A percentile compares a stretch with the other conserved stretches of the same genome.
These are phyloP conservation scores for Catharus minimus DNA, from an alignment of 2,113 vertebrate genomes.

Conservation along the genomic window DNA sequence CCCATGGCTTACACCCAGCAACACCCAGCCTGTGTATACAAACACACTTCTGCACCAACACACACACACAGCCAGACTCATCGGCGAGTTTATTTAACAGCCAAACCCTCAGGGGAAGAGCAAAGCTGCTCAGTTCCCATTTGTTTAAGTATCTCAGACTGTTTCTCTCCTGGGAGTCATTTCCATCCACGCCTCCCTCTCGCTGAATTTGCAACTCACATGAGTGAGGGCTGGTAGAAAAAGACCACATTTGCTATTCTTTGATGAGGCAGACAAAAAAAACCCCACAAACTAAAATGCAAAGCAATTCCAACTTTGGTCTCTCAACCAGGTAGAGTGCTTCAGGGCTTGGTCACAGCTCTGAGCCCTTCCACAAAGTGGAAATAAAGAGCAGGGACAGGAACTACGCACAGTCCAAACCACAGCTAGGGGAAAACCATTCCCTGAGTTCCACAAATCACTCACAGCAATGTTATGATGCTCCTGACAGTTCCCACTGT, in stretches of 20 bases:
- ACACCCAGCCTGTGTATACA: not conserved
- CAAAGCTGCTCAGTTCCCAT: not conserved
- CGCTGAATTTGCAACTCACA: not conserved
- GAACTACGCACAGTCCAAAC: not conserved
- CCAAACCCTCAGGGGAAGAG: constrained; percentile 17
- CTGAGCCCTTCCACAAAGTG: not conserved
- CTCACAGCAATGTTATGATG: fast-evolving
- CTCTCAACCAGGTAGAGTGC: not conserved
- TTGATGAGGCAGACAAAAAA: constrained; percentile 2
- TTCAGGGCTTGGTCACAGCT: not conserved
- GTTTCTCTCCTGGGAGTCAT: constrained; percentile 40
- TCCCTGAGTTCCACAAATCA: not conserved
- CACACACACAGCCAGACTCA: not conserved
- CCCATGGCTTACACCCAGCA: not conserved
- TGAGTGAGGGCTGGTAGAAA: constrained; percentile 1
- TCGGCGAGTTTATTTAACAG: constrained; percentile 23
- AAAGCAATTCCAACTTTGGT: not conserved
- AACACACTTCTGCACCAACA: constrained; percentile 4
- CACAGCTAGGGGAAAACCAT: fast-evolving
- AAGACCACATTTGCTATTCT: constrained; percentile 9
- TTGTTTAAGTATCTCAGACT: constrained; percentile 54
- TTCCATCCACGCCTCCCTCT: constrained; percentile 37
- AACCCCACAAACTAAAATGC: not conserved
- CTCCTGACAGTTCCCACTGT: not conserved
- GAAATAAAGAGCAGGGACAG: not conserved